Evolutionary conservation across 2,113 vertebrate genomes (phyloP).

Genomic region (Tonatia bakeri): DNA sequence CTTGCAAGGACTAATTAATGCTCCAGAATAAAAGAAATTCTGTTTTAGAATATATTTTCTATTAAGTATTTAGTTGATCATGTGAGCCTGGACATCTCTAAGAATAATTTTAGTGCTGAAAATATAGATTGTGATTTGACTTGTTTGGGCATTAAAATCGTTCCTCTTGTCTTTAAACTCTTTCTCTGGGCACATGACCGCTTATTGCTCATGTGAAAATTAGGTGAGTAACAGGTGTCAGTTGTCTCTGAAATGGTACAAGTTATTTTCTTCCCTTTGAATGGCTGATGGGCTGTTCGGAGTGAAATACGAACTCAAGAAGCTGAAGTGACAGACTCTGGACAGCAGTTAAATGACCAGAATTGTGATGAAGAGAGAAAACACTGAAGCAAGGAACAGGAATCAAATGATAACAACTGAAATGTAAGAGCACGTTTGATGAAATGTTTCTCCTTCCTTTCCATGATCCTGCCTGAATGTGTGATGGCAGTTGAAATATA

Average conservation of each 20-base stretch:
- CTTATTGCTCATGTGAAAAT: background rate
- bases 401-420: background rate
- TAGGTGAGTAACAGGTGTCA: background rate
- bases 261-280: background rate
- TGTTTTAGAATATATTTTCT: background rate
- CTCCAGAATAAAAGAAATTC: background rate
- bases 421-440: background rate
- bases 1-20: background rate
- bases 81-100: background rate
- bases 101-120: background rate
- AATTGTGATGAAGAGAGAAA: background rate
- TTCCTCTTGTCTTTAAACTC: background rate
- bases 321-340: background rate
- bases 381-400: background rate
- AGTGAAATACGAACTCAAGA: background rate
- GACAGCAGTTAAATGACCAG: background rate
- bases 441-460: background rate
- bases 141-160: background rate
- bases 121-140: background rate
- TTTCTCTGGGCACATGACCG: accelerated
- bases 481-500: background rate
- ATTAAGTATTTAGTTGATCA: background rate
- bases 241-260: background rate
- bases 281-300: background rate
- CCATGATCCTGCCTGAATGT: background rate